These are phyloP conservation scores for Halcyon badia DNA, from an alignment of 2,797 vertebrate species.

Conservation along the genomic window DNA sequence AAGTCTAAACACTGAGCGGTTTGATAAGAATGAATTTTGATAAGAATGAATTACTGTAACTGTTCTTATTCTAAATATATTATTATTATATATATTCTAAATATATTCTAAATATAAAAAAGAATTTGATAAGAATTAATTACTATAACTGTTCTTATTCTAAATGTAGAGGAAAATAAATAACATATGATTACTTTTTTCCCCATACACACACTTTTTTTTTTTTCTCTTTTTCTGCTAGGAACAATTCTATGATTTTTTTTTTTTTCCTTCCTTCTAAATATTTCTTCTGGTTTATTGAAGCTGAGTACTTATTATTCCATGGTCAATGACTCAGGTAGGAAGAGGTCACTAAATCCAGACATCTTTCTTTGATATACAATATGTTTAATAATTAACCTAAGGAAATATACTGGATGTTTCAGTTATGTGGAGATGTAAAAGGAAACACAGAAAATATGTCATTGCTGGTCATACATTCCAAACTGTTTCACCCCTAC, in stretches of 20 bases:
- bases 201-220: too few species aligned
- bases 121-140: not conserved
- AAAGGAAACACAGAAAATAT: not conserved
- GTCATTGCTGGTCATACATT: fast-evolving
- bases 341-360: not conserved
- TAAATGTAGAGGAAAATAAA: not conserved
- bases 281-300: not conserved
- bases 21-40: not conserved
- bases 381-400: not conserved
- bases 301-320: not conserved
- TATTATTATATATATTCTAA: not conserved
- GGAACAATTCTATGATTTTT: not conserved
- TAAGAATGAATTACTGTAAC: not conserved
- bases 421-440: not conserved
- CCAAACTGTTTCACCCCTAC: not conserved
- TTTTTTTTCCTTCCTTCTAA: not conserved
- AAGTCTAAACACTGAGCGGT: not conserved
- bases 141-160: not conserved
- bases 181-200: not conserved
- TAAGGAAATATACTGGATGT: not conserved
- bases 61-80: not conserved
- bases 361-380: not conserved
- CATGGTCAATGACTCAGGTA: not conserved
- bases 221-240: not conserved
- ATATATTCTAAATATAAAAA: not conserved